Evolutionary conservation across 2,113 vertebrate species (phyloP).

Genomic region (Platysteira castanea): DNA sequence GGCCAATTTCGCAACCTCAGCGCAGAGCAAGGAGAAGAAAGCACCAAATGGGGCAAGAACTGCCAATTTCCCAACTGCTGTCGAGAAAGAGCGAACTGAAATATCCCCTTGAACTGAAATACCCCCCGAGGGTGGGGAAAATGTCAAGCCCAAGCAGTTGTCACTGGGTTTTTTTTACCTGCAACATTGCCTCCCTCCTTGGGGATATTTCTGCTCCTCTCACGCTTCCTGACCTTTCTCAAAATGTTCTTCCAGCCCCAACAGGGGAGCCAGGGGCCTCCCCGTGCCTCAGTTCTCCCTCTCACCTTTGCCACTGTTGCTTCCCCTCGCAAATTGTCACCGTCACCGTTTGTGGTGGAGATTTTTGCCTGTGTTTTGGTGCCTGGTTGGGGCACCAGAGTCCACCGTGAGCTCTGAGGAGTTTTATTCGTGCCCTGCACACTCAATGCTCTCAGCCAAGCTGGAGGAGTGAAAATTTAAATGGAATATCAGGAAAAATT

Average conservation of each 20-base stretch:
- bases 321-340: not conserved
- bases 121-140: not conserved
- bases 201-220: not conserved
- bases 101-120: not conserved
- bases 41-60: not conserved
- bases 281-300: not conserved
- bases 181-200: not conserved
- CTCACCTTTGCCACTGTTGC: not conserved
- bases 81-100: not conserved
- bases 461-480: not conserved
- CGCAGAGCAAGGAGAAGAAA: not conserved
- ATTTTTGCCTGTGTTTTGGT: accelerated
- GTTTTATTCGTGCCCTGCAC: not conserved
- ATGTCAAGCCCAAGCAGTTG: not conserved
- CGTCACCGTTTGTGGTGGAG: accelerated
- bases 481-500: too few relatives aligned
- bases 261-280: not conserved
- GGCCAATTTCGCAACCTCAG: not conserved
- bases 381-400: not conserved
- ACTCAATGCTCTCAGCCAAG: not conserved
- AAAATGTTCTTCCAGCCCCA: not conserved
- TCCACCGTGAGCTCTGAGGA: not conserved
- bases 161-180: not conserved
- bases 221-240: not conserved
- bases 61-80: not conserved